phyloP scores from a whole-genome alignment of 2,113 vertebrate genomes.

The Carassius carassius region DNA sequence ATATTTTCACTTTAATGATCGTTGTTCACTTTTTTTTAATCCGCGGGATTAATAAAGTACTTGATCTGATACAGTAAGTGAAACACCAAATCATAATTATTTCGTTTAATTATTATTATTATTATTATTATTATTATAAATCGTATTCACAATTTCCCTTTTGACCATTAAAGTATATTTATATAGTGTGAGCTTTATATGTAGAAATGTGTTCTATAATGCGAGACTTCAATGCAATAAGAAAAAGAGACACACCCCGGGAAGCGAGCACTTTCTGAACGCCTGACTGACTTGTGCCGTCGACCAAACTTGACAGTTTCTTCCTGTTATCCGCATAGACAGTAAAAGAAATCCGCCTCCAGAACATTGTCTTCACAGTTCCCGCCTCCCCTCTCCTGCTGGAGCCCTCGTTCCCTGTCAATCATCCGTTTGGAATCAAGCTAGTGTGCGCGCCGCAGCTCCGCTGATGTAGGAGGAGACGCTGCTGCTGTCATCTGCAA shows the following conservation, averaged over 20 bases:
- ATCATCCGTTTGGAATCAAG: conserved; percentile 59
- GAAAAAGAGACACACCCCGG: conserved; percentile 6
- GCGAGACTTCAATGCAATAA: neutral
- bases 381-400: conserved; percentile 62
- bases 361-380: conserved; percentile 18
- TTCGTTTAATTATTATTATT: neutral
- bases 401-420: conserved; percentile 65
- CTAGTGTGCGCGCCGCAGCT: conserved; percentile 57
- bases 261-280: neutral
- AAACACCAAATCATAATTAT: neutral
- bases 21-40: too few relatives aligned
- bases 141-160: neutral
- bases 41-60: too few relatives aligned
- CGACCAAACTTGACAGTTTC: conserved; percentile 47
- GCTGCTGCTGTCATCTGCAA: conserved; percentile 35
- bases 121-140: neutral
- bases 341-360: conserved; percentile 47
- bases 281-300: conserved; percentile 16
- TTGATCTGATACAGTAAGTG: neutral
- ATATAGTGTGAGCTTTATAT: neutral
- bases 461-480: conserved; percentile 62
- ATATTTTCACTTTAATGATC: too few relatives aligned
- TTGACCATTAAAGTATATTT: neutral
- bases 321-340: conserved; percentile 28
- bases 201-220: neutral